These are phyloP conservation scores for Elaeidobius kamerunicus DNA, from an alignment of 2,888 invertebrate genomes.

Conservation along the genomic window DNA sequence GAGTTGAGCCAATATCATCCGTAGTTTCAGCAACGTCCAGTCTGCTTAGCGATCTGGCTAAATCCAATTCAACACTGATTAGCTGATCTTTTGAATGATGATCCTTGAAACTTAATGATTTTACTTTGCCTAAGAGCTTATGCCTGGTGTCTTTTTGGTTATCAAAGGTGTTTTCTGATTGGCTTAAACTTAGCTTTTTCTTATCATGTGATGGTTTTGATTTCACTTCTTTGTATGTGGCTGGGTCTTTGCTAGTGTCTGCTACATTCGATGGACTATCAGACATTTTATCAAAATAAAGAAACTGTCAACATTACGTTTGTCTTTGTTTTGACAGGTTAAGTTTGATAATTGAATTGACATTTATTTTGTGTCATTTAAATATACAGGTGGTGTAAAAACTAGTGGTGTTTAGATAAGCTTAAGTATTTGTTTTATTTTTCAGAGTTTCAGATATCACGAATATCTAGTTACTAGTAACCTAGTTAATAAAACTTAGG, in stretches of 20 bases:
- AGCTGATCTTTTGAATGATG: slow-evolving; percentile 24
- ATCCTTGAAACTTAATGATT: slow-evolving; percentile 35
- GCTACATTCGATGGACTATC: slow-evolving; percentile 32
- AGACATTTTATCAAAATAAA: slow-evolving; percentile 35
- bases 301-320: slow-evolving; percentile 23
- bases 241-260: background rate
- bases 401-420: no score
- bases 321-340: slow-evolving; percentile 3
- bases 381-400: no score
- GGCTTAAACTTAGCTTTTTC: slow-evolving; percentile 34
- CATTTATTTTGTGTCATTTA: no score
- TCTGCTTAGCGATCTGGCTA: slow-evolving; percentile 27
- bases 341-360: background rate
- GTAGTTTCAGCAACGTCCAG: slow-evolving; percentile 27
- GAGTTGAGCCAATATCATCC: slow-evolving; percentile 25
- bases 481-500: no score
- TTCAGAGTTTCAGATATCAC: no score
- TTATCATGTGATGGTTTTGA: slow-evolving; percentile 23
- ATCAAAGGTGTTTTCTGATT: slow-evolving; percentile 38
- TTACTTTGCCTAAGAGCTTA: slow-evolving; percentile 36
- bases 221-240: slow-evolving; percentile 17
- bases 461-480: no score
- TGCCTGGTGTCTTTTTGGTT: slow-evolving; percentile 33
- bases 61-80: slow-evolving; percentile 32
- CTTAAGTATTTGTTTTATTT: no score